Conservation (phyloP, 2,888 invertebrate genomes). For the Heliconius charithonia region DNA sequence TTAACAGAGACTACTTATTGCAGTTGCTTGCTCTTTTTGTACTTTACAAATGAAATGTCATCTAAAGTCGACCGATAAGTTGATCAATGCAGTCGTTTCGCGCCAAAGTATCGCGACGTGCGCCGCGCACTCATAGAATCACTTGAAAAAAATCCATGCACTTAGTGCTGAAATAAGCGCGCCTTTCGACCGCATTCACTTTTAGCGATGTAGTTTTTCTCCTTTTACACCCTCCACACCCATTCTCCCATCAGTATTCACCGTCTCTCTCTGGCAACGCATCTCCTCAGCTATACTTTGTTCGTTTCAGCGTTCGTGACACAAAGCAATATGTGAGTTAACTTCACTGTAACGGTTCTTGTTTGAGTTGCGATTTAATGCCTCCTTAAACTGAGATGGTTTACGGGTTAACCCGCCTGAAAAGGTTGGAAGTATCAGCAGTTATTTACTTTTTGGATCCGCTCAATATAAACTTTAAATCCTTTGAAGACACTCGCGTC, state of each 20-base stretch:
- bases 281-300: slow-evolving; percentile 69
- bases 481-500: slow-evolving; percentile 67
- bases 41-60: neutral
- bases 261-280: slow-evolving; percentile 72
- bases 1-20: neutral
- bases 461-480: slow-evolving; percentile 77
- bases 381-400: slow-evolving; percentile 84
- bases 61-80: slow-evolving; percentile 19
- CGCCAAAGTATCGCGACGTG: slow-evolving; percentile 41
- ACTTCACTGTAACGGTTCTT: slow-evolving; percentile 83
- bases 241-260: slow-evolving; percentile 72
- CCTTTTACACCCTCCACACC: slow-evolving; percentile 81
- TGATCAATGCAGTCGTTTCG: slow-evolving; percentile 27
- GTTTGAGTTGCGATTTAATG: slow-evolving; percentile 84
- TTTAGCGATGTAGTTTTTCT: slow-evolving; percentile 84
- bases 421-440: slow-evolving; percentile 79
- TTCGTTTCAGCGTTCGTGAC: slow-evolving; percentile 82
- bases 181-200: slow-evolving; percentile 84
- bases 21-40: slow-evolving; percentile 6
- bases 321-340: slow-evolving; percentile 84
- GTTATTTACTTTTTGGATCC: slow-evolving; percentile 78
- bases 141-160: slow-evolving; percentile 83
- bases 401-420: slow-evolving; percentile 81
- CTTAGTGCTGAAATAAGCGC: slow-evolving; percentile 82
- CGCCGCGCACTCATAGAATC: slow-evolving; percentile 64